These are phyloP conservation scores for Heterodera schachtii DNA, from an alignment of 1,140 invertebrate species.

Conservation along the genomic window DNA sequence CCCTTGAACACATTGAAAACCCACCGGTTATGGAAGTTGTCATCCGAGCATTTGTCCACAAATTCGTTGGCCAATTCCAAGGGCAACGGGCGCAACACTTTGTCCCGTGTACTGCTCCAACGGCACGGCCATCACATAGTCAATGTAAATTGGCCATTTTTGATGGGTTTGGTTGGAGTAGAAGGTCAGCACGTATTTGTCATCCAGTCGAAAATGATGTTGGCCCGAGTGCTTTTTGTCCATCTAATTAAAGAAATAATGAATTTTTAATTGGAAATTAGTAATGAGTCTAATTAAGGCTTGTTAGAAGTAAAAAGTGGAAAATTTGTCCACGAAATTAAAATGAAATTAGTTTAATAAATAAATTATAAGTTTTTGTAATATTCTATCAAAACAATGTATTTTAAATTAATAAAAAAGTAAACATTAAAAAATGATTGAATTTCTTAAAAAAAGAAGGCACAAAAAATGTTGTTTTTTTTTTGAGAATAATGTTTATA, in stretches of 20 bases:
- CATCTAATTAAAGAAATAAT: background rate
- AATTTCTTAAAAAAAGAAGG: too few species aligned
- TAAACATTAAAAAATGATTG: too few species aligned
- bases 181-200: constrained; percentile 63
- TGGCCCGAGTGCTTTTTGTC: constrained; percentile 39
- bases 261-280: too few species aligned
- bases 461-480: too few species aligned
- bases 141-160: constrained; percentile 64
- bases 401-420: too few species aligned
- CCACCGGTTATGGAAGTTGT: constrained; percentile 51
- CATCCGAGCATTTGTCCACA: constrained; percentile 77
- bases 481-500: too few species aligned
- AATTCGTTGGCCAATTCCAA: constrained; percentile 87
- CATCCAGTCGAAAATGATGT: constrained; percentile 58
- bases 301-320: too few species aligned
- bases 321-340: too few species aligned
- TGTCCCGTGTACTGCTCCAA: constrained; percentile 75
- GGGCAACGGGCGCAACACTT: constrained; percentile 72
- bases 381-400: too few species aligned
- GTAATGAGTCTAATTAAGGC: too few species aligned
- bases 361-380: too few species aligned
- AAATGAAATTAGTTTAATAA: too few species aligned
- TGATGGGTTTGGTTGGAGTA: constrained; percentile 71
- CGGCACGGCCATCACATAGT: constrained; percentile 66
- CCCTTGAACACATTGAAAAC: constrained; percentile 8